A percentile compares a stretch with the other conserved stretches of the same genome.
Evolutionary conservation across 2,888 invertebrate genomes (phyloP).

Genomic region (Sarcophaga subvicina): DNA sequence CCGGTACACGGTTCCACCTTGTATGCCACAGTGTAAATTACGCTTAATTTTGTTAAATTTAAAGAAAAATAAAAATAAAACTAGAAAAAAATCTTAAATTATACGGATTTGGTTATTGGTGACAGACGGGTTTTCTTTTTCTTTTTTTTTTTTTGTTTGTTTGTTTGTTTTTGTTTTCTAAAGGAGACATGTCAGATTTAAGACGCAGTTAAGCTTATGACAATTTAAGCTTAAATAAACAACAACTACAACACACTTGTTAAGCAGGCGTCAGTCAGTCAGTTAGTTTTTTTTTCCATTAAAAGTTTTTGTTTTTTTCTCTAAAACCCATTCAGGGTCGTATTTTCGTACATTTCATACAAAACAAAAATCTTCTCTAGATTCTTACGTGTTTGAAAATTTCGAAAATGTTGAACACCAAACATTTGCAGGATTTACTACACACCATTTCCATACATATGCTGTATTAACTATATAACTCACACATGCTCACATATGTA

Average conservation of each 20-base stretch:
- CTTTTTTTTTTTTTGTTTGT: too few relatives aligned
- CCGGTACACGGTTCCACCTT: background rate
- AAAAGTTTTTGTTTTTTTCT: conserved; percentile 14
- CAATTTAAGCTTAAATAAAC: conserved; percentile 59
- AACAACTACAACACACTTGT: conserved; percentile 62
- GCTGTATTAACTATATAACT: background rate
- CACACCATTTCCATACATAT: background rate
- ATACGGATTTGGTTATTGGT: conserved; percentile 78
- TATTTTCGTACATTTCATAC: conserved; percentile 2
- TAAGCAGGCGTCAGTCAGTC: conserved; percentile 57
- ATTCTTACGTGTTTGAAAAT: conserved; percentile 7
- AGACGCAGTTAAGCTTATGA: conserved; percentile 67
- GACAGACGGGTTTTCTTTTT: conserved; percentile 72
- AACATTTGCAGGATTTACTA: conserved; percentile 28
- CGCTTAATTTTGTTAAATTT: conserved; percentile 18
- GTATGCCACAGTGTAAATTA: conserved; percentile 36
- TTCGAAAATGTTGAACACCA: conserved; percentile 1
- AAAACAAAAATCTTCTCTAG: conserved; percentile 30
- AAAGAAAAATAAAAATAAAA: conserved; percentile 10
- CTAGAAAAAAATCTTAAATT: conserved; percentile 53
- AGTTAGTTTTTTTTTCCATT: conserved; percentile 14
- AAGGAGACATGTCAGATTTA: conserved; percentile 70
- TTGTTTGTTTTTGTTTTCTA: background rate
- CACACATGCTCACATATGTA: background rate
- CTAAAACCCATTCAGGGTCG: conserved; percentile 61